Conservation (phyloP, 2,888 invertebrate genomes). For the Acanthoscelides obtectus region DNA sequence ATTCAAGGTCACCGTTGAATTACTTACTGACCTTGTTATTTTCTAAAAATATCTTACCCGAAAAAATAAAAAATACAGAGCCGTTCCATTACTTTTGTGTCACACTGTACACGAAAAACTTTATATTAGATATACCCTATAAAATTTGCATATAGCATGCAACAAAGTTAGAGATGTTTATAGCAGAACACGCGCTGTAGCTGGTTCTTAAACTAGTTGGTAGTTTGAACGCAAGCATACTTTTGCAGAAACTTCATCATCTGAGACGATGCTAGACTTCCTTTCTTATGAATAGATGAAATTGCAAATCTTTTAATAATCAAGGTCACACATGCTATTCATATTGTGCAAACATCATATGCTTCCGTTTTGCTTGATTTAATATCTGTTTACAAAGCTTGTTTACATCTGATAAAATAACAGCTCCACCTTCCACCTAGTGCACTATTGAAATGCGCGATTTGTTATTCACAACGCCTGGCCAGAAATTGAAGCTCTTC, state of each 20-base stretch:
- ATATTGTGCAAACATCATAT: neutral
- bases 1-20: too few species aligned
- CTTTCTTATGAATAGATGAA: neutral
- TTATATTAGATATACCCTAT: too few species aligned
- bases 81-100: too few species aligned
- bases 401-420: neutral
- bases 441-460: neutral
- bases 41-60: too few species aligned
- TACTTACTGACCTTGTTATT: too few species aligned
- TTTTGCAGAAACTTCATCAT: neutral
- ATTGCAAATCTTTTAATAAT: neutral
- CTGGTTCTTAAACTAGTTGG: too few species aligned
- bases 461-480: neutral
- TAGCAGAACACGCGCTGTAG: too few species aligned
- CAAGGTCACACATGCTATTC: neutral
- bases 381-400: neutral
- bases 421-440: neutral
- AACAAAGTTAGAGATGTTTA: too few species aligned
- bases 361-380: neutral
- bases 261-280: neutral
- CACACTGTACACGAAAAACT: too few species aligned
- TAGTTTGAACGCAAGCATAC: neutral
- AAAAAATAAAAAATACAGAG: too few species aligned
- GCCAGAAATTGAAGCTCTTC: neutral
- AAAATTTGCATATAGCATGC: too few species aligned